Percentiles rank a stretch among this genome's conserved stretches.
Evolutionary conservation across 2,113 vertebrate genomes (phyloP).

Genomic region (Lota lota): DNA sequence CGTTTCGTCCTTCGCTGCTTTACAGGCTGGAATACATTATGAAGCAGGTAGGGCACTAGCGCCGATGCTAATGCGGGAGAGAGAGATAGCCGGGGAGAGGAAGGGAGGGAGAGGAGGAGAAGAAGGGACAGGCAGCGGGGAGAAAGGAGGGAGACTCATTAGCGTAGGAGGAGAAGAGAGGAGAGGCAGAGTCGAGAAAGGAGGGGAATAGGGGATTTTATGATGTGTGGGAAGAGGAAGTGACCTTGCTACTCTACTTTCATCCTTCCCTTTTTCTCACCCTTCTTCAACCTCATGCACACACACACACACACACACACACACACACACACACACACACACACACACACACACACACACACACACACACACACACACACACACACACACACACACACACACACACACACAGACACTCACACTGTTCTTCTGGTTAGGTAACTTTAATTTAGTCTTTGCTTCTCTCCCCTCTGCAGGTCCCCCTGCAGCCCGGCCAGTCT

Average conservation of each 20-base stretch:
- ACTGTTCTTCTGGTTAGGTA: background rate
- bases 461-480: constrained; percentile 61
- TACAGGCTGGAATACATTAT: constrained; percentile 69
- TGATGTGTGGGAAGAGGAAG: constrained; percentile 60
- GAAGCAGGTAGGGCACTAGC: constrained; percentile 43
- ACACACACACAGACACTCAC: background rate
- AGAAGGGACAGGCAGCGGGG: background rate
- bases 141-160: constrained; percentile 55
- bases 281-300: constrained; percentile 1
- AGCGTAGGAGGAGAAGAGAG: constrained; percentile 31
- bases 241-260: constrained; percentile 64
- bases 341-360: background rate
- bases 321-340: background rate
- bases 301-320: constrained; percentile 5
- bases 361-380: constrained; percentile 6
- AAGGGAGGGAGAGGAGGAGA: constrained; percentile 7
- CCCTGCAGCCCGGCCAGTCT: constrained; percentile 85
- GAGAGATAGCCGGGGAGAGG: constrained; percentile 37
- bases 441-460: background rate
- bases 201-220: constrained; percentile 42
- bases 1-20: constrained; percentile 60
- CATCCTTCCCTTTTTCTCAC: constrained; percentile 45
- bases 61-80: constrained; percentile 62
- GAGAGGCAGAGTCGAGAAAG: constrained; percentile 51
- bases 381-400: constrained; percentile 1